Evolutionary conservation across 2,888 invertebrate species (phyloP).

Genomic region (Ephialtes manifestator): DNA sequence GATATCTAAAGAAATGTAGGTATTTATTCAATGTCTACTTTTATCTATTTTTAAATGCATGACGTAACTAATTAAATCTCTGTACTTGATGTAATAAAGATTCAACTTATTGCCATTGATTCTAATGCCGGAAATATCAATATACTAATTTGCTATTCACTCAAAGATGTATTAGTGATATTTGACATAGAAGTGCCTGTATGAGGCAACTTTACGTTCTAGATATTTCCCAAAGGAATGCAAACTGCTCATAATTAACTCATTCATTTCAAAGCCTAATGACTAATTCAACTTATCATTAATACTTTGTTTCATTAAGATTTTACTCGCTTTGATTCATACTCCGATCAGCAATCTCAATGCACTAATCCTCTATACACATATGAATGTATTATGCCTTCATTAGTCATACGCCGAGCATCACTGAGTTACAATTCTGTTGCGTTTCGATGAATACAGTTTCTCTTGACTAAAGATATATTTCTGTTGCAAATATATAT

Average conservation of each 20-base stretch:
- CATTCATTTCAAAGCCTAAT: background rate
- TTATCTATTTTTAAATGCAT: too few species aligned
- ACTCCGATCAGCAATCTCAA: slow-evolving; percentile 4
- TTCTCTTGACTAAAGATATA: background rate
- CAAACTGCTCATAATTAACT: slow-evolving; percentile 29
- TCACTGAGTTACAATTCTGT: background rate
- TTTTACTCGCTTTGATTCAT: slow-evolving; percentile 33
- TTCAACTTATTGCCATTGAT: background rate
- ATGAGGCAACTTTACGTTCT: slow-evolving; percentile 12
- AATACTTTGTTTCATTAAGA: slow-evolving; percentile 42
- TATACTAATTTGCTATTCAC: background rate
- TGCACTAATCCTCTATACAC: background rate
- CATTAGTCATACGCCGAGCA: background rate
- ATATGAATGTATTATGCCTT: background rate
- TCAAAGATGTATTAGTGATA: background rate
- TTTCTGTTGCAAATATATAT: too few species aligned
- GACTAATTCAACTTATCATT: slow-evolving; percentile 27
- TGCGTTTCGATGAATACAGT: background rate
- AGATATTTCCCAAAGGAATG: slow-evolving; percentile 9
- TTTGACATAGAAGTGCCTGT: background rate
- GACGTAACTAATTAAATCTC: too few species aligned
- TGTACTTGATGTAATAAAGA: too few species aligned
- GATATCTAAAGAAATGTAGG: too few species aligned
- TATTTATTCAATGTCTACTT: too few species aligned
- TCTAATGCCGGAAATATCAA: background rate